These are phyloP conservation scores for Dromiciops gliroides DNA, from an alignment of 2,113 vertebrate genomes.

Conservation along the genomic window DNA sequence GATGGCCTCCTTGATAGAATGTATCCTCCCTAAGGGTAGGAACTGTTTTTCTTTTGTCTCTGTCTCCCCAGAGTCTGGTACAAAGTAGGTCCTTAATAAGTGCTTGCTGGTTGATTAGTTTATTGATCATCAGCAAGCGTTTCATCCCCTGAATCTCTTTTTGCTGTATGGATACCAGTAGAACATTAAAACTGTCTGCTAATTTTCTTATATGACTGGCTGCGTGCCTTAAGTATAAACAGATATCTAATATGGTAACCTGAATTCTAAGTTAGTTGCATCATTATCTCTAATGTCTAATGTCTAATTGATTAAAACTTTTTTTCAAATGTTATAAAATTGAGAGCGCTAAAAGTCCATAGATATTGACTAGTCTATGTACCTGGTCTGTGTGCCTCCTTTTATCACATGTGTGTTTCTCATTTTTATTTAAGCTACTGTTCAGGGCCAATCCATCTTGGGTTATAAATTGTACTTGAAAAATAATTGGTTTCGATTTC, in stretches of 20 bases:
- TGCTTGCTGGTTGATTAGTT: background rate
- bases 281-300: background rate
- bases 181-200: background rate
- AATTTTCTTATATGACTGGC: background rate
- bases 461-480: conserved; percentile 51
- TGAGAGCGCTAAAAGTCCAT: background rate
- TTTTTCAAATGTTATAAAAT: background rate
- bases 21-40: background rate
- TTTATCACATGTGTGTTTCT: background rate
- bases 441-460: conserved; percentile 23
- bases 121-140: background rate
- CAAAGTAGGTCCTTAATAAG: background rate
- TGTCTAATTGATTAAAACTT: background rate
- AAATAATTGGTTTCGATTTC: conserved; percentile 64
- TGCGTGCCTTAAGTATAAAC: background rate
- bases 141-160: background rate
- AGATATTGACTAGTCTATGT: background rate
- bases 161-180: background rate
- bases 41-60: background rate
- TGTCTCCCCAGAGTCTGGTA: background rate
- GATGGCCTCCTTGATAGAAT: background rate
- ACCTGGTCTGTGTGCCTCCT: background rate
- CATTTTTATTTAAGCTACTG: conserved; percentile 41
- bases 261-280: background rate
- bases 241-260: background rate